Base-by-base conservation (phyloP, 2,888 invertebrate genomes). In the Drosophila rellima region DNA sequence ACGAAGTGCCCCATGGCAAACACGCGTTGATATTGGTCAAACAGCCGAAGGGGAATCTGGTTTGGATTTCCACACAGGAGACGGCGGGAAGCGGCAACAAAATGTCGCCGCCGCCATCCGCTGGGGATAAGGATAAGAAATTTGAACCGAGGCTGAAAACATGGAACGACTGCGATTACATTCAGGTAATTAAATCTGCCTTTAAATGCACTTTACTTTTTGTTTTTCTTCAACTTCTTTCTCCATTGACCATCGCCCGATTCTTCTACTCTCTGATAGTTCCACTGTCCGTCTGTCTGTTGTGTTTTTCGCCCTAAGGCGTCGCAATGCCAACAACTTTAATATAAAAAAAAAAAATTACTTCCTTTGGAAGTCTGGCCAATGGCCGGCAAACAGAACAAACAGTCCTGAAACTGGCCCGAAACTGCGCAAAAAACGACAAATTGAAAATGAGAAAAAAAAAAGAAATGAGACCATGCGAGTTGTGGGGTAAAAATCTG, bases 161-260 rank as follows among this genome's bases (percentile, higher is more conserved):
- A 79, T 97, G 97, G 97, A 95, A 95, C 89, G 96, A 96, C 90
- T 97, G 97, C 93, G 96, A 97, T 91, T 95, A 96, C 92, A 96
- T 97, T 82, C 95, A 94, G 93, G 94, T 94, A 93, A 90, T 92
- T 92, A 90, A 90, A 91, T 89, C 80, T 69, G 55, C 52, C 79
- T 65, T 73, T 64, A 80, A 82, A 85, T 83, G 78, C 83, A 69
- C 74, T 62, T 66, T 70, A 26, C 68, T 66, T 68, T 70, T 68
- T 70, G 68, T 69, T 57, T 51, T 44, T 35, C 45, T 35, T 44
- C 17, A 6, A 17, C 40, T 50, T 15, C 42, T 40, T 44, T 39
- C 5, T 39, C 37, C 23, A 17, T 7, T 31, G 29, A 40, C 17
- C 20, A 40, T 18, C 33, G 20, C 26, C 47, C 55, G 57, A 59